Conservation (phyloP, 2,797 vertebrate genomes). For the Acestrorhynchus altus region DNA sequence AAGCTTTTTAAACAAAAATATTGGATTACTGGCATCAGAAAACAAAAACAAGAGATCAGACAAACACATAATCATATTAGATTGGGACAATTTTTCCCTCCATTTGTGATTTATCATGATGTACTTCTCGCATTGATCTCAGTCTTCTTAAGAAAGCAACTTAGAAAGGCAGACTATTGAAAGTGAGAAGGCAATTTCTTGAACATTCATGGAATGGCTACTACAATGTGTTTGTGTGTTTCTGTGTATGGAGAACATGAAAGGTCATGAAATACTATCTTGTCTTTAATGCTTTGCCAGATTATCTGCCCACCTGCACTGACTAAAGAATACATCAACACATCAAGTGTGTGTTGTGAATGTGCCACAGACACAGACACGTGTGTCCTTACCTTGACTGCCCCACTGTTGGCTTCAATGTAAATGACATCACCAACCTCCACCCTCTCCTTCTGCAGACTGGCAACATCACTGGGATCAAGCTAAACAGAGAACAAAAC, state of each 20-base stretch:
- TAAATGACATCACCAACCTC: constrained; percentile 99
- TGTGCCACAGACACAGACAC: constrained; percentile 62
- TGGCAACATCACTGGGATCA: constrained; percentile 98
- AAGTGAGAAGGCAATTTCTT: background rate
- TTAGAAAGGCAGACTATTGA: background rate
- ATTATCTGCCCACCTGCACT: constrained; percentile 73
- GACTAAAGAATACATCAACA: constrained; percentile 72
- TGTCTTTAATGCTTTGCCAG: constrained; percentile 58
- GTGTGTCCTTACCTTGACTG: constrained; percentile 88
- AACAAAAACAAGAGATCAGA: background rate
- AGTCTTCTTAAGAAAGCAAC: background rate
- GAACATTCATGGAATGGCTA: background rate
- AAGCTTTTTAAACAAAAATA: too few relatives aligned
- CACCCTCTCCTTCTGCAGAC: constrained; percentile 96
- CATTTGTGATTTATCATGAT: background rate
- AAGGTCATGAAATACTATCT: constrained; percentile 72
- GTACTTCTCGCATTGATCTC: background rate
- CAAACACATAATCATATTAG: background rate
- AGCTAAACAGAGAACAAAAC: constrained; percentile 84
- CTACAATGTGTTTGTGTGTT: constrained; percentile 39
- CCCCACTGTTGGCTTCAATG: constrained; percentile 98
- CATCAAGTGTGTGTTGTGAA: constrained; percentile 55
- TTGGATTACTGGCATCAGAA: too few relatives aligned
- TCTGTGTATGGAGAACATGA: constrained; percentile 62
- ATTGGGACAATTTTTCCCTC: background rate